Base-by-base conservation (phyloP, 2,888 invertebrate species). In the Machimus atricapillus region DNA sequence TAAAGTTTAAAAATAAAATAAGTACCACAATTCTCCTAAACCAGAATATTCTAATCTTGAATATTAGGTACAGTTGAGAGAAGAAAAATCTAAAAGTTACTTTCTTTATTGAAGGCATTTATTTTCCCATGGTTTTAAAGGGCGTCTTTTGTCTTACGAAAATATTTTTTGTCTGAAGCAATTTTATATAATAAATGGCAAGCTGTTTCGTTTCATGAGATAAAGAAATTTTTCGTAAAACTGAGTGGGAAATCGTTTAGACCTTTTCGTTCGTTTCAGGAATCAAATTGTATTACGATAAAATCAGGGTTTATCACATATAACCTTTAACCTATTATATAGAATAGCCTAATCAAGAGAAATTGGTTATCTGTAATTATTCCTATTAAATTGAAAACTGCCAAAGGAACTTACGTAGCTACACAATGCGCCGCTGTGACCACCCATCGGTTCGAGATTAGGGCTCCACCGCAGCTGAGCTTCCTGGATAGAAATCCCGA, bases 341-440 rank as follows among this genome's bases (percentile, higher is more conserved):
- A 52, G 52, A 52, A 14, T 46, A 2, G 14, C 1, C 52, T 52
- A 7, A 88, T 79, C 31, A 79, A 31, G 19, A 5, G 19, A 23
- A 46, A 4, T 8, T 31, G 31, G 16, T 52, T 31, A n/a, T 52
- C 16, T 16, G 52, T n/a, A 19, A 52, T n/a, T 52, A 52, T 52
- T 82, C n/a, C 2, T 4, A 58, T 37, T 5, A 58, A 37, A 58
- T 6, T 58, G 37, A 52, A 52, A 52, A 52, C 1, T n/a, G 2
- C 52, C 27, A 66, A 66, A 31, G 37, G 27, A 8, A 37, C 96
- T 96, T 93, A 97, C 97, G 97, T 97, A 89, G 97, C 97, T 83
- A 97, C 97, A 92, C 97, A 97, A 92, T 98, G 97, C 3, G 97
- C 98, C 0, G 98, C 98, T 0, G 98, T 98, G 1, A 98, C 96